phyloP scores from a whole-genome alignment of 2,888 invertebrate genomes.

The Cataglyphis livida region DNA sequence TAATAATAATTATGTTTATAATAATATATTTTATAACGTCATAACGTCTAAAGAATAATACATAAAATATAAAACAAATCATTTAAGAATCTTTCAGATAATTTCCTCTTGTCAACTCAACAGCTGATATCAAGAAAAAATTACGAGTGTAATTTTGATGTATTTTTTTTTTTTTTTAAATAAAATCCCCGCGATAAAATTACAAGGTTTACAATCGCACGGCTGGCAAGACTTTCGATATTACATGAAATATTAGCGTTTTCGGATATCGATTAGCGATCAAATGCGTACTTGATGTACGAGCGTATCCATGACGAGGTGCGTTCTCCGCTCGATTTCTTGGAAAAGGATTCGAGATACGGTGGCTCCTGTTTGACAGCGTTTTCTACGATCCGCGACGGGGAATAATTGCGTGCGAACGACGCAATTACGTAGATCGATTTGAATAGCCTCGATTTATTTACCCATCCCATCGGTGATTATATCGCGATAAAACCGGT shows the following conservation, averaged over 20 bases:
- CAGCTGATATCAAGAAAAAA: neutral
- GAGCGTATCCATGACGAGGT: constrained; percentile 65
- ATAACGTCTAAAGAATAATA: neutral
- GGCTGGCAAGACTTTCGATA: constrained; percentile 57
- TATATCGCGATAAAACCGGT: constrained; percentile 49
- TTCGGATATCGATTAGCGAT: constrained; percentile 63
- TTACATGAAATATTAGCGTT: constrained; percentile 65
- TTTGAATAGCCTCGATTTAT: constrained; percentile 39
- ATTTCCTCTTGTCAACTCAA: neutral
- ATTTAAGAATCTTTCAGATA: neutral
- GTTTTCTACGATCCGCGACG: neutral
- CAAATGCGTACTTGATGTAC: constrained; percentile 55
- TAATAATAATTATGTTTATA: neutral
- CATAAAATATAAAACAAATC: neutral
- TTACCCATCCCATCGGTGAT: constrained; percentile 40
- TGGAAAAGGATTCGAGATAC: constrained; percentile 45
- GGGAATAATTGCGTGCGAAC: constrained; percentile 10
- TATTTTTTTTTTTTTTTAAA: no score
- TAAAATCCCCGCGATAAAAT: neutral
- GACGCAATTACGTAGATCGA: constrained; percentile 45
- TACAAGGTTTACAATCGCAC: neutral
- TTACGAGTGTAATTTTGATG: constrained; percentile 6
- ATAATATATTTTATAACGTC: neutral
- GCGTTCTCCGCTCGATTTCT: constrained; percentile 67
- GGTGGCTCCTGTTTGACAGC: neutral